Evolutionary conservation across 2,113 vertebrate genomes (phyloP), one percentile per base, ranked within the genome.

Genomic region (Sigmodon hispidus): DNA sequence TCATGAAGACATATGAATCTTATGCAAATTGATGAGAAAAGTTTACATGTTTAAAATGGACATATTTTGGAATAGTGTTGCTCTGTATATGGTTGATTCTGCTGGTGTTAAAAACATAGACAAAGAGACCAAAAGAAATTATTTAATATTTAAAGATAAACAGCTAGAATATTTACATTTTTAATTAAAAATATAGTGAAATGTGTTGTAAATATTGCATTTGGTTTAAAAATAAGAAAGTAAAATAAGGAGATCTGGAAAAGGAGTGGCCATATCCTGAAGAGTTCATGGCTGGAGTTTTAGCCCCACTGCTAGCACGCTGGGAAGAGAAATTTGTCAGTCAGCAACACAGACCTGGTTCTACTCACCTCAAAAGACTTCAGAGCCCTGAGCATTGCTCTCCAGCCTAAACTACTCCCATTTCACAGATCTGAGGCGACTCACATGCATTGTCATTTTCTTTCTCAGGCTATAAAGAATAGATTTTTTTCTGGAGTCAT

Each of bases 141-240:
- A n/a, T 31, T 77, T 92, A 93, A 73, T 85, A n/a, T 31, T 89
- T 43, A 89, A 93, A 83, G 48, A 55, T 29, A 50, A 90, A 22
- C 3, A 50, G 31, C 40, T 22, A 59, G 34, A 29, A 50, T 93
- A 80, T 55, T 90, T 70, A 13, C 31, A 80, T 86, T 52, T 59
- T 92, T 1, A 2, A 31, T 65, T 67, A 36, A 13, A 43, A 88
- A 52, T 67, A 57, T 21, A 75, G 67, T 87, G 40, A 7, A 6
- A 43, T 90, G 90, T 90, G 0, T 34, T 87, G 0, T 65, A 57
- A 90, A 87, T 83, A 5, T 75, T 88, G 9, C 0, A 65, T 50
- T 93, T 79, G 65, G 7, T 0, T 50, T 81, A 70, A 55, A 72
- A 86, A 86, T 57, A 17, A 75, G n/a, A 76, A 57, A 12, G 21